Conservation (phyloP, 2,113 vertebrate genomes). For the Peromyscus californicus region DNA sequence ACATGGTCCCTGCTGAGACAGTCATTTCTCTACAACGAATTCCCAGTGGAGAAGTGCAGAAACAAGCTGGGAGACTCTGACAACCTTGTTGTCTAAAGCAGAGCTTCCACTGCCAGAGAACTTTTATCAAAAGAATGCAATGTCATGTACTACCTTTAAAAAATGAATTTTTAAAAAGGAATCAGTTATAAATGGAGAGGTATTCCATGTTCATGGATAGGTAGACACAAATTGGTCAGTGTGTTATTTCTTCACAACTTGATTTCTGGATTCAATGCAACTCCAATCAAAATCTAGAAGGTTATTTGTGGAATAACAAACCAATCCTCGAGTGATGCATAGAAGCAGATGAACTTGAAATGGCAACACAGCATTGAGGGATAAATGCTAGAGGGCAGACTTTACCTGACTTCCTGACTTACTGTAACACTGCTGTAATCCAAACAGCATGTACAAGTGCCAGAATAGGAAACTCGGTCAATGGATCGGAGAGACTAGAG, state of each 20-base stretch:
- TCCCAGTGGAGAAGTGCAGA: background rate
- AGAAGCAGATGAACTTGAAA: background rate
- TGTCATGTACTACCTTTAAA: background rate
- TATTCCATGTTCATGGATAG: background rate
- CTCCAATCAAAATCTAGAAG: background rate
- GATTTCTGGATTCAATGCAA: background rate
- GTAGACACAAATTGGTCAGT: background rate
- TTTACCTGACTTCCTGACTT: background rate
- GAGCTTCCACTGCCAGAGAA: slow-evolving; percentile 17
- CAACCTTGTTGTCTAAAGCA: background rate
- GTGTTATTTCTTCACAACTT: background rate
- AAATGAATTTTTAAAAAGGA: background rate
- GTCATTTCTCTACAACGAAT: background rate
- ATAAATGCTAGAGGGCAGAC: background rate
- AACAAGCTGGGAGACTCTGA: background rate
- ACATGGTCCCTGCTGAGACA: accelerated
- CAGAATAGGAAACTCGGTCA: background rate
- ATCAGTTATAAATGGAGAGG: background rate
- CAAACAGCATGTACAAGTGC: background rate
- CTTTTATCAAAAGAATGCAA: background rate
- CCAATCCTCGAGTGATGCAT: background rate
- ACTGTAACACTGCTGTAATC: background rate
- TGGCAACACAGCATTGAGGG: background rate
- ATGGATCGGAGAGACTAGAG: background rate
- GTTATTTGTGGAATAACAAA: background rate